Evolutionary conservation across 2,888 invertebrate genomes (phyloP), one percentile per base, ranked within the genome.

Genomic region (Colostygia pectinataria): DNA sequence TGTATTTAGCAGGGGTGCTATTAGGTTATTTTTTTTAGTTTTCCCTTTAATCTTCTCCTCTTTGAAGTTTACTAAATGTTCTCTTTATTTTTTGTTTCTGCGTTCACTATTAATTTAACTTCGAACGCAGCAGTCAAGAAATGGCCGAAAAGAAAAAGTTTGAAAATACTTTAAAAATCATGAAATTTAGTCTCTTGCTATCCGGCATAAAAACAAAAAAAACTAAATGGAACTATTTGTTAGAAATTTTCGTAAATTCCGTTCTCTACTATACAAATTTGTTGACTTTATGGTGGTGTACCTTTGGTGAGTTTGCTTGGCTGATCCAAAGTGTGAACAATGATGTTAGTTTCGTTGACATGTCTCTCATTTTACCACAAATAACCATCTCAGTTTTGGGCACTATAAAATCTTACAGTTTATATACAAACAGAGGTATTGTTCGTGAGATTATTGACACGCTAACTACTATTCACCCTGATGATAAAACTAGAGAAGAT

Each of bases 291-390:
- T 68, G 80, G 27, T 57, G 65, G 0, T 80, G 79, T 38, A 63
- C 79, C 2, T 43, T 74, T 4, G 80, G 71, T 0, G 85, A 85
- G 66, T 58, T 77, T 0, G 63, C 59, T 2, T 79, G 77, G 76
- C 14, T 83, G 0, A 37, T 71, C 0, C 75, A 80, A 4, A 81
- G 77, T 0, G 61, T 80, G 9, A 47, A 54, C 29, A 53, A 41
- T 1, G 74, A 71, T 0, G 72, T 66, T 20, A 66, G 66, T 7
- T 74, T 85, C 39, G 59, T 74, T 1, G 78, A 84, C 53, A 36
- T 83, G 0, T 77, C 74, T 0, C 46, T 78, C 6, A 63, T 72
- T 1, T 68, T 72, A 0, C 86, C 85, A 0, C 82, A 80, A 23
- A 64, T 71, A 0, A 74, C 76, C 0, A 65, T 83, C 1, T 71